Evolutionary conservation across 2,888 invertebrate genomes (phyloP).

Genomic region (Proisotoma minuta): DNA sequence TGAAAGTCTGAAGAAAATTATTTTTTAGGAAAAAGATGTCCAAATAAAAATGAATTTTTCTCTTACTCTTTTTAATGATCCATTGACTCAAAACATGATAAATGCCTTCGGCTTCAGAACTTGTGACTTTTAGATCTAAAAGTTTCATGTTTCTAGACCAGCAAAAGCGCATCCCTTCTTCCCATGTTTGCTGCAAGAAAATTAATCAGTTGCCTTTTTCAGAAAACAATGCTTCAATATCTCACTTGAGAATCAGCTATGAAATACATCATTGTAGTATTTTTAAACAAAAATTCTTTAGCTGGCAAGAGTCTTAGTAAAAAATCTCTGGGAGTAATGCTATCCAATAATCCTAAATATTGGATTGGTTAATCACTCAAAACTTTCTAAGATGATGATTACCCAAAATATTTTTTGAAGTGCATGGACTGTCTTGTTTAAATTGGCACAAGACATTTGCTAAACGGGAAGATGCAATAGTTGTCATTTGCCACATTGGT

Average conservation of each 20-base stretch:
- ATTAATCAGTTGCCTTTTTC: not conserved
- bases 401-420: not conserved
- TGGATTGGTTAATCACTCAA: not conserved
- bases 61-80: too few species aligned
- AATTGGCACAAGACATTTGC: constrained; percentile 1
- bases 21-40: not conserved
- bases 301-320: too few species aligned
- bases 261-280: not conserved
- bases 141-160: constrained; percentile 4
- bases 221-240: not conserved
- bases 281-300: too few species aligned
- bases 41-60: too few species aligned
- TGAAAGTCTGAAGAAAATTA: not conserved
- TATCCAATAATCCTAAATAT: too few species aligned
- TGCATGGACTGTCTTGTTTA: not conserved
- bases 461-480: not conserved
- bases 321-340: not conserved
- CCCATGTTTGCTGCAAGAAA: not conserved
- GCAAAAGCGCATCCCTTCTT: constrained; percentile 4
- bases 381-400: not conserved
- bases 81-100: not conserved
- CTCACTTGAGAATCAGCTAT: not conserved
- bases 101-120: not conserved
- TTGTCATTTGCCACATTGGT: not conserved
- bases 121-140: not conserved